Evolutionary conservation across 2,113 vertebrate genomes (phyloP).

Genomic region (Vulpes ferrilata): DNA sequence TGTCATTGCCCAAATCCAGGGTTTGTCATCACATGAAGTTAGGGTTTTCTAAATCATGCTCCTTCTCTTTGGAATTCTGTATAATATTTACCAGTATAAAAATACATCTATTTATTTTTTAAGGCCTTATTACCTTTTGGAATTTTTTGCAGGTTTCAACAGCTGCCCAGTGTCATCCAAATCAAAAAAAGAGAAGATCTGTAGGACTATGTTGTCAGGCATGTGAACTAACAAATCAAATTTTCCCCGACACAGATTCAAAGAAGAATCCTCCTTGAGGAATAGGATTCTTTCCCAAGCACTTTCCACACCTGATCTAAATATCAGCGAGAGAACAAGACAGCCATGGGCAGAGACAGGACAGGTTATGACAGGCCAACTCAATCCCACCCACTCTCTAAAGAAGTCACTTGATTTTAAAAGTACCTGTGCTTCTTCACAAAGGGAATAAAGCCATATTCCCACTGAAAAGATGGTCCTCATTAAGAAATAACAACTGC

Average conservation of each 20-base stretch:
- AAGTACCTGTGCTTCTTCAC: neutral
- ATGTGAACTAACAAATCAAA: conserved; percentile 69
- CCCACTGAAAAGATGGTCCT: neutral
- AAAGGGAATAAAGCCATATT: neutral
- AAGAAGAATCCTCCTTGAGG: conserved; percentile 30
- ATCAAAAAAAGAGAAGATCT: conserved; percentile 73
- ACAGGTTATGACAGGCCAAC: neutral
- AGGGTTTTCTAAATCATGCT: neutral
- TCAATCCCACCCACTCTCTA: neutral
- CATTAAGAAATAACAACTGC: neutral
- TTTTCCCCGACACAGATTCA: conserved; percentile 68
- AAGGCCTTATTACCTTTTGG: conserved; percentile 75
- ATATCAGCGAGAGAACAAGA: neutral
- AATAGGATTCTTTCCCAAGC: conserved; percentile 64
- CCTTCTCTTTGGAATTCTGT: neutral
- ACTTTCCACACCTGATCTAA: conserved; percentile 65
- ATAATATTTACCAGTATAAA: neutral
- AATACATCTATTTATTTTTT: neutral
- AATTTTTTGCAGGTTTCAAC: conserved; percentile 74
- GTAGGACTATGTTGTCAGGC: conserved; percentile 61
- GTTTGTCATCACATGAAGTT: neutral
- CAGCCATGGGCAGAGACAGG: neutral
- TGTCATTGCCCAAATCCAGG: neutral
- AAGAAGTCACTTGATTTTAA: neutral
- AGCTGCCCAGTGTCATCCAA: conserved; percentile 71